phyloP scores from a whole-genome alignment of 2,888 invertebrate species.

The Brachycybe producta region DNA sequence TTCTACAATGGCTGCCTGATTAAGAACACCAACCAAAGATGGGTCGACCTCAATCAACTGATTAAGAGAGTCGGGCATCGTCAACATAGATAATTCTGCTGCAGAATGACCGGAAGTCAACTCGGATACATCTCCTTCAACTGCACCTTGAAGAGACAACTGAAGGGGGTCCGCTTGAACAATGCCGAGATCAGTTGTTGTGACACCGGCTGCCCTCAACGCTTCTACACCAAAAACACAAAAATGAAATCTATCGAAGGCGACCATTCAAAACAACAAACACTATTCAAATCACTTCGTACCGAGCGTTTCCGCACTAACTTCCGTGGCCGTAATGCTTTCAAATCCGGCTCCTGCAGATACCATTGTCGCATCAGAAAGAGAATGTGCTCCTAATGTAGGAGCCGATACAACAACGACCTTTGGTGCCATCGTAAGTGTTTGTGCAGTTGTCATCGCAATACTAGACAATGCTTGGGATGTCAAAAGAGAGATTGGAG shows the following conservation, averaged over 20 bases:
- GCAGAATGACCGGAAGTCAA: conserved; percentile 10
- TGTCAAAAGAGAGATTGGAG: conserved; percentile 7
- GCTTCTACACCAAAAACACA: conserved; percentile 15
- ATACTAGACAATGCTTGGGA: conserved; percentile 10
- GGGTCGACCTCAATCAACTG: background rate
- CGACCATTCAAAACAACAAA: background rate
- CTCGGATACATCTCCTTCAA: conserved; percentile 1
- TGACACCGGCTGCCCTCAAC: conserved; percentile 16
- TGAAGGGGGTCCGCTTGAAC: conserved; percentile 11
- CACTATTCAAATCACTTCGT: conserved; percentile 3
- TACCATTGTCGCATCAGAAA: conserved; percentile 11
- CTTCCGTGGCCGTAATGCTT: conserved; percentile 1
- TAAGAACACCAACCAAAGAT: background rate
- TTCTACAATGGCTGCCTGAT: background rate
- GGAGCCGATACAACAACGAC: conserved; percentile 19
- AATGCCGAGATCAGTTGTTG: conserved; percentile 15
- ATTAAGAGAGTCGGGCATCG: conserved; percentile 13
- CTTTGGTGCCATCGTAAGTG: conserved; percentile 10
- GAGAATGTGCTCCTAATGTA: conserved; percentile 6
- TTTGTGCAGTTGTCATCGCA: conserved; percentile 5
- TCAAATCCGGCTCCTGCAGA: background rate
- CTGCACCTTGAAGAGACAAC: conserved; percentile 6
- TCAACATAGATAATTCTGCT: conserved; percentile 8
- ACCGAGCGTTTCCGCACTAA: conserved; percentile 16
- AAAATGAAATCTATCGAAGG: conserved; percentile 5